phyloP scores from a whole-genome alignment of 2,888 invertebrate species.

The Drosophila borealis region DNA sequence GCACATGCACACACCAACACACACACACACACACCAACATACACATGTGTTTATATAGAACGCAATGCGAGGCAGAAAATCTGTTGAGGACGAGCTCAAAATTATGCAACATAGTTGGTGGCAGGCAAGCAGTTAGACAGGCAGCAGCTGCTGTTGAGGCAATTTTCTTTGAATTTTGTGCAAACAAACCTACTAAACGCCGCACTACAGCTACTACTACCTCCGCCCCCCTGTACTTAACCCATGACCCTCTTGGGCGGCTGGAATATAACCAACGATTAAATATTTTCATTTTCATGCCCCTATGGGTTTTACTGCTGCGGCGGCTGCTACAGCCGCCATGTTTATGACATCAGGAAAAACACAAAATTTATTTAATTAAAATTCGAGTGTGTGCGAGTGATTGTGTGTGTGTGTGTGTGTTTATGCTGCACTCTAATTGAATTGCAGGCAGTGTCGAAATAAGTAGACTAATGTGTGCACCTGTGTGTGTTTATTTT shows the following conservation, averaged over 20 bases:
- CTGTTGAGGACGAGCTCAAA: constrained; percentile 56
- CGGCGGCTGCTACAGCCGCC: constrained; percentile 9
- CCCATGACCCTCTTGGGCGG: constrained; percentile 19
- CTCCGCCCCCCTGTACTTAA: background rate
- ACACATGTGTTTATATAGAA: background rate
- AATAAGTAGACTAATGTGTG: constrained; percentile 47
- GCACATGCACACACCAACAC: constrained; percentile 10
- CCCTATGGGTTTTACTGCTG: constrained; percentile 38
- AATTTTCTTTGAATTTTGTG: constrained; percentile 68
- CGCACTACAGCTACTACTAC: background rate
- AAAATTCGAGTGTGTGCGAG: constrained; percentile 49
- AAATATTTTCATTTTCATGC: constrained; percentile 76
- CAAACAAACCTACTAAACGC: constrained; percentile 60
- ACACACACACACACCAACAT: constrained; percentile 1
- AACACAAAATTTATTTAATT: constrained; percentile 76
- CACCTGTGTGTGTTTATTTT: constrained; percentile 14
- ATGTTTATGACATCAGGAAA: constrained; percentile 70
- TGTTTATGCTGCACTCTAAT: constrained; percentile 51
- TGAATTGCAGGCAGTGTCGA: constrained; percentile 62
- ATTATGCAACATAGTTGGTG: constrained; percentile 46
- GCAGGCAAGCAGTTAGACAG: background rate
- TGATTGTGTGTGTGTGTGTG: constrained; percentile 27
- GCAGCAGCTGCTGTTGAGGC: constrained; percentile 45
- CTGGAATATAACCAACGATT: constrained; percentile 55
- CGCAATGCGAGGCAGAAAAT: constrained; percentile 31